phyloP scores from a whole-genome alignment of 2,113 vertebrate species.

The Porphyrio hochstetteri region DNA sequence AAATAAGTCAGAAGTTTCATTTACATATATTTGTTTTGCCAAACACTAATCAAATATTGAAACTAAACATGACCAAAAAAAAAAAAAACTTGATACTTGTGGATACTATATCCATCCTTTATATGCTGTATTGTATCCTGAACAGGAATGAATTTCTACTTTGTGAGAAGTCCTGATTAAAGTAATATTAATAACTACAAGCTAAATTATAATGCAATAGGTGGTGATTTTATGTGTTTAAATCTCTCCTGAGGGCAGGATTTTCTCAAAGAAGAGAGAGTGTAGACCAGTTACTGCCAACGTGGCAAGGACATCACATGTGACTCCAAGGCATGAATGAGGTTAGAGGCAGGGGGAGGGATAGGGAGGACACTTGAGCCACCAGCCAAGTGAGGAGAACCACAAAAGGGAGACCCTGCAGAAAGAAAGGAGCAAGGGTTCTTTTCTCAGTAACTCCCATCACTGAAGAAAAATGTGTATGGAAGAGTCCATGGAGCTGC shows the following conservation, averaged over 20 bases:
- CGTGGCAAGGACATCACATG: neutral
- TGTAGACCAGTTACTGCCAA: neutral
- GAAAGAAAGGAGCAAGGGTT: neutral
- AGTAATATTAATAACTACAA: neutral
- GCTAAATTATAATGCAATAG: neutral
- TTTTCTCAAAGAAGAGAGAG: neutral
- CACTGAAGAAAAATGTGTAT: neutral
- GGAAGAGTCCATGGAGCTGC: neutral
- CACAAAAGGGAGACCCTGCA: neutral
- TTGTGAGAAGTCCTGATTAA: neutral
- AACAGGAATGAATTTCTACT: neutral
- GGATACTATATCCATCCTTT: neutral
- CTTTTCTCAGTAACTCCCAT: neutral
- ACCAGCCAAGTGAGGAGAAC: neutral
- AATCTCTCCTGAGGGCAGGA: neutral
- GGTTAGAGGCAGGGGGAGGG: neutral
- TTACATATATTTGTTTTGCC: neutral
- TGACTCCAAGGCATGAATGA: neutral
- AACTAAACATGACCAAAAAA: neutral
- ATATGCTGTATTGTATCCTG: neutral
- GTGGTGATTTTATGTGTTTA: neutral
- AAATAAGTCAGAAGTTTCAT: neutral
- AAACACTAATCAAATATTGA: neutral
- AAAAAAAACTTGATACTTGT: neutral
- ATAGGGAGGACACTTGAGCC: neutral